A percentile compares a stretch with the other conserved stretches of the same genome.
Conservation (phyloP, 2,888 invertebrate species). For the Leuctra nigra region DNA sequence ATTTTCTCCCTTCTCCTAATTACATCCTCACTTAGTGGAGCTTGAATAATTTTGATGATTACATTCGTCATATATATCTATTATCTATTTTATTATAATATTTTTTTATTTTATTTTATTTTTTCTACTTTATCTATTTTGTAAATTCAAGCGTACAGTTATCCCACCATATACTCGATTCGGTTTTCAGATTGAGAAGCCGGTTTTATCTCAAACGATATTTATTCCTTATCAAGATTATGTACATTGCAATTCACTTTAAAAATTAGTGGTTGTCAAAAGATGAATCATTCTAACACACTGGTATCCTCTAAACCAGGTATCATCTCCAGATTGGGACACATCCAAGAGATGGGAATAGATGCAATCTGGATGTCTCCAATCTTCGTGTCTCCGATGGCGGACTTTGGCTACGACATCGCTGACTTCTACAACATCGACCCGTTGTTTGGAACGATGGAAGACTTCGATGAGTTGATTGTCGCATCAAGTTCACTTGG, state of each 20-base stretch:
- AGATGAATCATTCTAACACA: background rate
- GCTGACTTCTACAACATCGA: conserved; percentile 68
- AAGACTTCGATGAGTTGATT: conserved; percentile 58
- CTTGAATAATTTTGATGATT: too few relatives aligned
- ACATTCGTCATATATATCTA: too few relatives aligned
- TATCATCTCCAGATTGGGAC: conserved; percentile 51
- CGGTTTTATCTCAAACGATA: background rate
- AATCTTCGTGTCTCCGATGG: conserved; percentile 75
- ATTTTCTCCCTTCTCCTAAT: too few relatives aligned
- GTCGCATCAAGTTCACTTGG: conserved; percentile 50
- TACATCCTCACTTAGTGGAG: too few relatives aligned
- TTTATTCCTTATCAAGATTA: background rate
- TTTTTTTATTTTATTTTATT: too few relatives aligned
- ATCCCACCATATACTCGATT: too few relatives aligned
- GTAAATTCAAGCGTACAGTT: too few relatives aligned
- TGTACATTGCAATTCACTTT: too few relatives aligned
- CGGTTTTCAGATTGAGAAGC: too few relatives aligned
- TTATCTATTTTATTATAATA: too few relatives aligned
- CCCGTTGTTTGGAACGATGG: conserved; percentile 63
- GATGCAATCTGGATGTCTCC: conserved; percentile 80
- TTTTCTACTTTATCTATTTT: too few relatives aligned
- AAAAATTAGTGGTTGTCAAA: too few relatives aligned
- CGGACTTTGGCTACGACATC: conserved; percentile 84
- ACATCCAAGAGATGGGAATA: conserved; percentile 62
- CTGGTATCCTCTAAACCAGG: conserved; percentile 38